phyloP scores from a whole-genome alignment of 2,797 vertebrate species.

The Sebastes umbrosus region DNA sequence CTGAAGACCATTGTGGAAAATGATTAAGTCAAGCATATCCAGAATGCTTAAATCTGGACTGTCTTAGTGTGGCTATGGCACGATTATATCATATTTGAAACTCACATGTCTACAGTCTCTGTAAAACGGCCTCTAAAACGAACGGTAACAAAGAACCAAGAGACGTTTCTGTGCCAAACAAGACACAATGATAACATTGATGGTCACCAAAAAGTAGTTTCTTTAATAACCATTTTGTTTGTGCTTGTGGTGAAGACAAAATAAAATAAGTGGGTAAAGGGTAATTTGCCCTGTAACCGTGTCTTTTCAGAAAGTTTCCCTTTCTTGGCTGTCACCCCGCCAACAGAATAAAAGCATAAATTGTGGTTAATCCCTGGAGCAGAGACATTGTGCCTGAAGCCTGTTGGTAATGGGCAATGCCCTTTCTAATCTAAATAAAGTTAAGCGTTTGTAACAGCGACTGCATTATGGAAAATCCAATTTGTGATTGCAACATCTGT shows the following conservation, averaged over 20 bases:
- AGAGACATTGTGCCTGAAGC: constrained; percentile 66
- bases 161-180: constrained; percentile 19
- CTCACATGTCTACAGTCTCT: constrained; percentile 23
- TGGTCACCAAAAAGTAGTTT: constrained; percentile 27
- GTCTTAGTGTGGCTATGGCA: constrained; percentile 26
- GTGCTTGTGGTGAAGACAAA: constrained; percentile 45
- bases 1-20: constrained; percentile 74
- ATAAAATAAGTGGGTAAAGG: constrained; percentile 48
- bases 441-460: constrained; percentile 68
- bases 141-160: constrained; percentile 28
- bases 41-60: constrained; percentile 59
- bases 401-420: constrained; percentile 65
- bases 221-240: constrained; percentile 45
- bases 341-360: constrained; percentile 72
- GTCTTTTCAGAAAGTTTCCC: constrained; percentile 56
- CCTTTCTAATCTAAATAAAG: constrained; percentile 75
- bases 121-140: constrained; percentile 27
- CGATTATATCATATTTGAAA: constrained; percentile 57
- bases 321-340: constrained; percentile 49
- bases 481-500: constrained; percentile 78
- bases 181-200: constrained; percentile 23
- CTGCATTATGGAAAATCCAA: constrained; percentile 75
- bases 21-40: constrained; percentile 74
- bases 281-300: constrained; percentile 53
- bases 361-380: constrained; percentile 70